Conservation (phyloP, 2,888 invertebrate genomes). For the Celastrina argiolus region DNA sequence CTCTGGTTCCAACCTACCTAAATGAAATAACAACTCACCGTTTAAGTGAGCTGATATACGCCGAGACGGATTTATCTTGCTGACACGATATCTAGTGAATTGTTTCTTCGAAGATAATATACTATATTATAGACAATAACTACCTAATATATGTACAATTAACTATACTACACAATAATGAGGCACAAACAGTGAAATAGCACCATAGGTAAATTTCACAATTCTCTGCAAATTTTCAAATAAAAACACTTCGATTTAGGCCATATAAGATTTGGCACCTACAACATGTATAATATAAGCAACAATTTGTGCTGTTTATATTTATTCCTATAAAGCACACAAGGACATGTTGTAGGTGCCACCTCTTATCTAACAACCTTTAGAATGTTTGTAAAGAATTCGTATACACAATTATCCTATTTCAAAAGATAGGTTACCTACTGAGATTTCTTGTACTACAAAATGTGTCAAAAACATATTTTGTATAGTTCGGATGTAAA, state of each 20-base stretch:
- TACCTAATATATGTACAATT: conserved; percentile 22
- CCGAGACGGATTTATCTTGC: too few species aligned
- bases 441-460: neutral
- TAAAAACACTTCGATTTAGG: neutral
- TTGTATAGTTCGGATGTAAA: neutral
- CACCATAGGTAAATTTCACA: conserved; percentile 53
- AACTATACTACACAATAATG: conserved; percentile 38
- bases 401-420: neutral
- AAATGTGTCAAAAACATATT: neutral
- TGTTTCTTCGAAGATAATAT: too few species aligned
- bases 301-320: too few species aligned
- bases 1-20: too few species aligned
- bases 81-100: too few species aligned
- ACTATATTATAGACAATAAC: conserved; percentile 15
- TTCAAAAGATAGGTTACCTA: neutral
- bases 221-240: conserved; percentile 25
- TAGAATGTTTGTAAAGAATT: neutral
- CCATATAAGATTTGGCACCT: too few species aligned
- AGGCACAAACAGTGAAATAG: conserved; percentile 74
- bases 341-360: too few species aligned
- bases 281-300: too few species aligned
- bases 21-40: too few species aligned
- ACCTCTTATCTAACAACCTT: too few species aligned
- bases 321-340: too few species aligned
- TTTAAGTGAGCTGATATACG: too few species aligned